Evolutionary conservation across 2,888 invertebrate genomes (phyloP), one percentile per base, ranked within the genome.

Genomic region (Agrochola circellaris): DNA sequence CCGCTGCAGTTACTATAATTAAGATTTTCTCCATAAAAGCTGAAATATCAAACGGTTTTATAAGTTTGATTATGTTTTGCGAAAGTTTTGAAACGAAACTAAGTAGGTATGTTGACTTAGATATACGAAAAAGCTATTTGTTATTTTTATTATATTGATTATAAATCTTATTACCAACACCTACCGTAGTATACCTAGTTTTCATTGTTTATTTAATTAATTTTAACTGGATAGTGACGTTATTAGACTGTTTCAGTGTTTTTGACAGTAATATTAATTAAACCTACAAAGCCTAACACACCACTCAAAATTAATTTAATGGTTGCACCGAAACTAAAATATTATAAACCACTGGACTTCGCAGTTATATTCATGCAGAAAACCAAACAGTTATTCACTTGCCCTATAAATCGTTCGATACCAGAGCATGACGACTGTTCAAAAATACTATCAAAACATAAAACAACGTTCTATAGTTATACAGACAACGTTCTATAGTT

Each of bases 1-100:
- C 87, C 88, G 87, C 89, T 91, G 90, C 88, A 89, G 82, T 84
- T 84, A 90, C 89, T 90, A 90, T 91, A 93, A 93, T 91, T 91
- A 90, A 91, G 90, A 90, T 91, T 91, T 92, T 91, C 88, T 87
- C 83, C 85, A 81, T 83, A 77, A 83, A 70, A 75, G 62, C 54
- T 58, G 13, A n/a, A 67, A 48, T 56, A 45, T 23, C 30, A 71
- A 34, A 71, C 38, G 42, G 51, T 69, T 68, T 80, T 64, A 56
- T 42, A 78, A 73, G 69, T 76, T 85, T 75, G n/a, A 84, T 75
- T 83, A 73, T 60, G 56, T 79, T 79, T 72, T 54, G 61, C 42
- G 26, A 73, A 51, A 54, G 30, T 77, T 61, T 42, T 26, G 15
- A 48, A 60, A 61, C 2, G 1, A 13, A 30, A 42, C 61, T 51